Evolutionary conservation across 2,888 invertebrate genomes (phyloP).

Genomic region (Esperia sulphurella): DNA sequence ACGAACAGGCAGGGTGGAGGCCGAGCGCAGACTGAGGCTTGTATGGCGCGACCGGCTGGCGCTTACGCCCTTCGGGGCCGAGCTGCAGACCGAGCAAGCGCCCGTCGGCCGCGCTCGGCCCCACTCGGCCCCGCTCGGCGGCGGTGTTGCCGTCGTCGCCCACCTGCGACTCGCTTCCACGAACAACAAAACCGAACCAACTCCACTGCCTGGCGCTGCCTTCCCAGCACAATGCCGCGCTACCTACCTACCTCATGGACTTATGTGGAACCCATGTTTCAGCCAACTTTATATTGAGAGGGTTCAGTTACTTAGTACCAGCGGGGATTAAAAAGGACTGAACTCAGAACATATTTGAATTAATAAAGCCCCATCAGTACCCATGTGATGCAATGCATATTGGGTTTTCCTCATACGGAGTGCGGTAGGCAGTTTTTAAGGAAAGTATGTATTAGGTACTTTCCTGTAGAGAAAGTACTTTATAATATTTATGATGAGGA

Average conservation of each 20-base stretch:
- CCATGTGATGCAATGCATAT: too few relatives aligned
- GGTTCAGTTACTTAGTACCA: not conserved
- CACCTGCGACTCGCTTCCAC: slow-evolving; percentile 73
- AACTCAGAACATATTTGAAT: too few relatives aligned
- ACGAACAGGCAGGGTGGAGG: slow-evolving; percentile 56
- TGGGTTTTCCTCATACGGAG: too few relatives aligned
- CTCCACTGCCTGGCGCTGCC: slow-evolving; percentile 36
- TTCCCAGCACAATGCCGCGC: slow-evolving; percentile 44
- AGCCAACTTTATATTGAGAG: slow-evolving; percentile 18
- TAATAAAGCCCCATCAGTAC: not conserved
- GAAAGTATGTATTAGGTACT: too few relatives aligned
- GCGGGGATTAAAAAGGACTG: not conserved
- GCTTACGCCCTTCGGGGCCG: slow-evolving; percentile 10
- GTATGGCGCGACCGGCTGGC: slow-evolving; percentile 21
- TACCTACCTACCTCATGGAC: slow-evolving; percentile 38
- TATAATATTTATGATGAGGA: too few relatives aligned
- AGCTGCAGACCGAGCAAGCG: slow-evolving; percentile 10
- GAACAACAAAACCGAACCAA: slow-evolving; percentile 67
- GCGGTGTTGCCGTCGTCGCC: slow-evolving; percentile 41
- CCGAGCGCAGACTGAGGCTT: slow-evolving; percentile 69
- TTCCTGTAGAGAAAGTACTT: too few relatives aligned
- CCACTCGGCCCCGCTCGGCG: slow-evolving; percentile 31
- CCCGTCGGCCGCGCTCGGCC: slow-evolving; percentile 36
- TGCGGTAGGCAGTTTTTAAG: too few relatives aligned
- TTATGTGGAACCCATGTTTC: slow-evolving; percentile 32